Percentiles rank a stretch among this genome's conserved stretches.
phyloP scores from a whole-genome alignment of 2,888 invertebrate genomes.

The Drosophila colorata region DNA sequence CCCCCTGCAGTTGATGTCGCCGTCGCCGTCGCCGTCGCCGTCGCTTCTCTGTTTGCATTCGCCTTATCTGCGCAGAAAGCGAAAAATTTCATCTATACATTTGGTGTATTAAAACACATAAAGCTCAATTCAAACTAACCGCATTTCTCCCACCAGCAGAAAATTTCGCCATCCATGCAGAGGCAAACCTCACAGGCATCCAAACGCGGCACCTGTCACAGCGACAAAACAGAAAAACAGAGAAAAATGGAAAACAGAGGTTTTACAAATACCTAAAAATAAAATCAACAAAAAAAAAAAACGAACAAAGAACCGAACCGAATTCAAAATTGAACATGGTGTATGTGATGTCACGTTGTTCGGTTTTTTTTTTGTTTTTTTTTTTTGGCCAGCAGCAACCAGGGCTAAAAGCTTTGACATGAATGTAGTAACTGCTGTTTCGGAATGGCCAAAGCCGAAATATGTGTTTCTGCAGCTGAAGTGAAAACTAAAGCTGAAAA shows the following conservation, averaged over 20 bases:
- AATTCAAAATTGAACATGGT: slow-evolving; percentile 28
- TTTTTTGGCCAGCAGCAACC: slow-evolving; percentile 12
- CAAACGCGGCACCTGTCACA: slow-evolving; percentile 87
- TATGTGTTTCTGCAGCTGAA: background rate
- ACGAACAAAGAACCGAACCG: too few species aligned
- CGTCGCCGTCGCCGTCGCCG: background rate
- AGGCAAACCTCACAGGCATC: slow-evolving; percentile 88
- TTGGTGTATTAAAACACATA: slow-evolving; percentile 35
- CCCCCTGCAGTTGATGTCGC: background rate
- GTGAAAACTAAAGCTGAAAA: background rate
- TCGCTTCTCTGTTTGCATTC: slow-evolving; percentile 40
- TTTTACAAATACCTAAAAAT: slow-evolving; percentile 25
- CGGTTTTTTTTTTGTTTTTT: slow-evolving; percentile 5
- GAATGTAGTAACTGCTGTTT: slow-evolving; percentile 19
- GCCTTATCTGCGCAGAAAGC: slow-evolving; percentile 67
- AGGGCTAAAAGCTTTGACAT: slow-evolving; percentile 19
- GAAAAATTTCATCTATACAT: slow-evolving; percentile 56
- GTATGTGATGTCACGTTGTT: slow-evolving; percentile 26
- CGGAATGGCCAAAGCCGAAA: background rate
- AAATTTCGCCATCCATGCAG: slow-evolving; percentile 88
- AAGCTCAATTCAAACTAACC: slow-evolving; percentile 83
- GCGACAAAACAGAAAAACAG: slow-evolving; percentile 17
- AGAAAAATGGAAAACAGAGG: slow-evolving; percentile 37
- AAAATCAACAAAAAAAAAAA: slow-evolving; percentile 2
- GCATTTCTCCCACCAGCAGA: slow-evolving; percentile 89